A percentile compares a stretch with the other conserved stretches of the same genome.
phyloP scores from a whole-genome alignment of 2,888 invertebrate species.

The Lasioglossum malachurum region DNA sequence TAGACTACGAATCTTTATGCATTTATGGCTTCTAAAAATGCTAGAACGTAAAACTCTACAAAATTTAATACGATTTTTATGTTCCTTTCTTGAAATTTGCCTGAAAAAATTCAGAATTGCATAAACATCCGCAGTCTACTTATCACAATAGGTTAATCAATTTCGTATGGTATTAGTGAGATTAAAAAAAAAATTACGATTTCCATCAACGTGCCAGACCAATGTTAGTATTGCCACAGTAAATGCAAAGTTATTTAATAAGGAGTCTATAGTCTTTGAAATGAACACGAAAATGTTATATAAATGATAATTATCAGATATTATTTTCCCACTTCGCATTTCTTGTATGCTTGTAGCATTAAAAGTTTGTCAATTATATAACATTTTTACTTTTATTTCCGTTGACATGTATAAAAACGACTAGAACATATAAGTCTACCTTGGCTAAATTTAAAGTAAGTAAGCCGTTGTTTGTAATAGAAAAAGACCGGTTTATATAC shows the following conservation, averaged over 20 bases:
- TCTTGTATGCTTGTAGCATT: slow-evolving; percentile 22
- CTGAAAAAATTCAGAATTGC: too few relatives aligned
- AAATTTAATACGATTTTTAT: too few relatives aligned
- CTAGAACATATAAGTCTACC: background rate
- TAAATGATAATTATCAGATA: slow-evolving; percentile 6
- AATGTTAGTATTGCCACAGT: slow-evolving; percentile 1
- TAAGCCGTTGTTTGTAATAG: slow-evolving; percentile 24
- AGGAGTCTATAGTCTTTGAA: background rate
- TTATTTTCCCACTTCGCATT: slow-evolving; percentile 32
- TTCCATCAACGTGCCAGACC: slow-evolving; percentile 16
- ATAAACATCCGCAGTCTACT: too few relatives aligned
- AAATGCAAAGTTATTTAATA: background rate
- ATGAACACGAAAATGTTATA: slow-evolving; percentile 33
- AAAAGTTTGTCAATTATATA: slow-evolving; percentile 24
- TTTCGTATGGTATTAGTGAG: slow-evolving; percentile 17
- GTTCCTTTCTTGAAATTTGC: too few relatives aligned
- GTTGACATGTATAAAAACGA: background rate
- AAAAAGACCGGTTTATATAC: slow-evolving; percentile 47
- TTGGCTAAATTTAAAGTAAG: slow-evolving; percentile 24
- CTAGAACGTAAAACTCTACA: too few relatives aligned
- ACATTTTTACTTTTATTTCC: background rate
- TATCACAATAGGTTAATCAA: background rate
- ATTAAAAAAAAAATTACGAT: background rate
- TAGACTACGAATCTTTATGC: too few relatives aligned
- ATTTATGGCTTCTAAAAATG: too few relatives aligned